Base-by-base conservation (phyloP, 2,888 invertebrate species). In the Psylliodes chrysocephalus region DNA sequence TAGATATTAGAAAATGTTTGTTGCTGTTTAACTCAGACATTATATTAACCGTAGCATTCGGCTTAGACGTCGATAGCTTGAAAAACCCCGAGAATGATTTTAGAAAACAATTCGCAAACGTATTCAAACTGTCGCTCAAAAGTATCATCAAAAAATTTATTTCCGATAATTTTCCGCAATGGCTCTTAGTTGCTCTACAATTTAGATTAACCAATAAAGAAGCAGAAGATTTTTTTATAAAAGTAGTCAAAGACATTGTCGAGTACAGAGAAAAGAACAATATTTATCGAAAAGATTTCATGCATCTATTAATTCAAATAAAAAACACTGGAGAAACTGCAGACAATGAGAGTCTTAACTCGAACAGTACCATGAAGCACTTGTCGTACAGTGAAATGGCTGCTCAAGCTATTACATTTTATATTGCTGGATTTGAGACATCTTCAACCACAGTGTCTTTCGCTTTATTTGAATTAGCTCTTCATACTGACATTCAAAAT, bases 301-400 rank as follows among this genome's bases (percentile, higher is more conserved):
- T 88, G 63, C 85, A 87, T 60, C 71, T 86, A 1, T 76, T 87
- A 46, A 78, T 85, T 12, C 81, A 86, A 33, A 67, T 86, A 22
- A 84, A 73, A 30, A 71, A 71, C 38, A 18, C 17, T 15, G 18
- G 44, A 4, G 44, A 44, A 44, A 3, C 14, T 7, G 5, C 10
- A 17, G 44, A 44, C 44, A 18, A 6, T 19, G 18, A 17, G n/a
- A 17, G 5, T 2, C 17, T 44, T 6, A 12, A 6, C 6, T 6
- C 8, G 10, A 8, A 5, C 6, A 44, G 8, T 3, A 17, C 17
- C 2, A 40, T 62, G 8, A 38, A 52, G 30, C 17, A 35, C 12
- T n/a, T 65, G 25, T 57, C 60, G 3, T 53, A 57, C 14, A 54
- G 54, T 30, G 53, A 69, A 30, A 35, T 71, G 15, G 54, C 66